Evolutionary conservation across 2,113 vertebrate species (phyloP).

Genomic region (Neotoma lepida): DNA sequence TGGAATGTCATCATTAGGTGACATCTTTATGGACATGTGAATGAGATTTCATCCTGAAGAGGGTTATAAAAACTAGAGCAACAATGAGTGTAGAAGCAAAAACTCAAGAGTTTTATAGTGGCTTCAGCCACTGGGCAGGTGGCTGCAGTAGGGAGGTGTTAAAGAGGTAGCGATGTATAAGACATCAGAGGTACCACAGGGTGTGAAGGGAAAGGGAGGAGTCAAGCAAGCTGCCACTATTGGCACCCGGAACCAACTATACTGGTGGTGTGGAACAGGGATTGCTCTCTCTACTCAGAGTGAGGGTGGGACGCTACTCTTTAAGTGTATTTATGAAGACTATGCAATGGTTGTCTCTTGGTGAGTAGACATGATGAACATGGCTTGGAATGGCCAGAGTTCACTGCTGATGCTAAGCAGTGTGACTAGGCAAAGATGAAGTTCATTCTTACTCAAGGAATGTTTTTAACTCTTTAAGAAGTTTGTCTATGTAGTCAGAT

Average conservation of each 20-base stretch:
- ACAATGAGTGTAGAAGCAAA: not conserved
- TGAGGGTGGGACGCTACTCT: not conserved
- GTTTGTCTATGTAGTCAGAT: not conserved
- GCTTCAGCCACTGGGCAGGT: not conserved
- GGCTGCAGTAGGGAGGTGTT: not conserved
- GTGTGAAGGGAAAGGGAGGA: not conserved
- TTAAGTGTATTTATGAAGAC: not conserved
- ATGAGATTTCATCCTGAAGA: not conserved
- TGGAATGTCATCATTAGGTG: not conserved
- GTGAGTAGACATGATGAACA: not conserved
- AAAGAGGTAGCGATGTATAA: not conserved
- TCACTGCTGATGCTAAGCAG: not conserved
- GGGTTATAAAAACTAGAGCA: not conserved
- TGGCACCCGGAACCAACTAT: not conserved
- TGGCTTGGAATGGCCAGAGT: not conserved
- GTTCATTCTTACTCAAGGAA: not conserved
- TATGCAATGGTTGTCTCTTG: no score
- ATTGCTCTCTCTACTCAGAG: not conserved
- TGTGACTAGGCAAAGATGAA: not conserved
- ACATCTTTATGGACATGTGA: fast-evolving
- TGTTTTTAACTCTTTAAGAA: not conserved
- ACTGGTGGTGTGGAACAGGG: not conserved
- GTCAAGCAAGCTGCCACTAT: not conserved
- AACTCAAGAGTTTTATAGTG: not conserved
- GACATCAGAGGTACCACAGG: not conserved